A percentile compares a stretch with the other conserved stretches of the same genome.
These are phyloP conservation scores for Elysia crispata DNA, from an alignment of 2,888 invertebrate genomes.

Conservation along the genomic window DNA sequence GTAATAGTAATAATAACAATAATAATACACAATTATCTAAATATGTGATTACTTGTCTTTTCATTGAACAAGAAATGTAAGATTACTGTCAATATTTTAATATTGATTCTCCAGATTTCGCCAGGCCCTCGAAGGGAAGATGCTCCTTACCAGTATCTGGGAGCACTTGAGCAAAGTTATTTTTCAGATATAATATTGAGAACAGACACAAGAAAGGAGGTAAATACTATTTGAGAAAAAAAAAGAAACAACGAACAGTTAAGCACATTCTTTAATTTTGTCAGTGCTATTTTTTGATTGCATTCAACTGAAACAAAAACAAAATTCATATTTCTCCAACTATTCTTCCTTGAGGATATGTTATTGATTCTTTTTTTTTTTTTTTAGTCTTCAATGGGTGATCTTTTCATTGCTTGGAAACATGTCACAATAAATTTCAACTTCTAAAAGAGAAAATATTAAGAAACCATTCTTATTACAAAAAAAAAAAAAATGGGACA, in stretches of 20 bases:
- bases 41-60: too few species aligned
- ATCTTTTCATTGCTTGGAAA: too few species aligned
- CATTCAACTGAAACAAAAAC: background rate
- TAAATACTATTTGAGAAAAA: conserved; percentile 57
- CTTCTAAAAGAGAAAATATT: too few species aligned
- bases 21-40: too few species aligned
- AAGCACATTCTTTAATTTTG: conserved; percentile 3
- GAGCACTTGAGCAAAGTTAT: conserved; percentile 83
- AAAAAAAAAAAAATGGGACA: too few species aligned
- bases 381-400: background rate
- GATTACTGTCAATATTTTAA: too few species aligned
- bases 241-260: too few species aligned
- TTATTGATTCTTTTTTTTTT: background rate
- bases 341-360: background rate
- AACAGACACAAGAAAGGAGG: conserved; percentile 80
- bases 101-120: conserved; percentile 63
- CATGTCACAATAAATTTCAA: too few species aligned
- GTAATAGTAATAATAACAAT: too few species aligned
- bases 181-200: conserved; percentile 82
- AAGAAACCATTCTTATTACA: too few species aligned
- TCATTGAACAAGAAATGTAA: too few species aligned
- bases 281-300: background rate
- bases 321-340: background rate
- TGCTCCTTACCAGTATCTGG: conserved; percentile 82
- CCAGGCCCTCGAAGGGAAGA: conserved; percentile 75